Conservation (phyloP, 2,888 invertebrate species). For the Quadroppia sp. region DNA sequence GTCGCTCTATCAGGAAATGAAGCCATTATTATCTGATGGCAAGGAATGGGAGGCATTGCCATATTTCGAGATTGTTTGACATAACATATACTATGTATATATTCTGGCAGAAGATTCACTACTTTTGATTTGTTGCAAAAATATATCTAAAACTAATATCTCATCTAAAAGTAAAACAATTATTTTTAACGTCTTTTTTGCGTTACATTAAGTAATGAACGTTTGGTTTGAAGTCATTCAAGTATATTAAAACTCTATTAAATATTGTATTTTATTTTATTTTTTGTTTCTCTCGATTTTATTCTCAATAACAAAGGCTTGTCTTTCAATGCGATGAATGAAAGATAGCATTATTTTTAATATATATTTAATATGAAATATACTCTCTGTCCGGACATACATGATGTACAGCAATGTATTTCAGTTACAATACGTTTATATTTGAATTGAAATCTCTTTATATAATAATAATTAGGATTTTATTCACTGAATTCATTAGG, state of each 20-base stretch:
- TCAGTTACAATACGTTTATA: too few species aligned
- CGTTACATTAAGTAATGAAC: conserved; percentile 31
- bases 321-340: background rate
- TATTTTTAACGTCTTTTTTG: conserved; percentile 34
- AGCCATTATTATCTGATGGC: conserved; percentile 36
- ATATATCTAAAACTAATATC: conserved; percentile 17
- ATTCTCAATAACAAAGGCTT: background rate
- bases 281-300: background rate
- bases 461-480: too few species aligned
- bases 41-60: background rate
- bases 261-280: conserved; percentile 21
- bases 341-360: too few species aligned
- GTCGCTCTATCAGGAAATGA: conserved; percentile 34
- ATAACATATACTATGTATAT: background rate
- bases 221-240: conserved; percentile 10
- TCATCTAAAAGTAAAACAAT: conserved; percentile 25
- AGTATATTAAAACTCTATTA: conserved; percentile 24
- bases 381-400: too few species aligned
- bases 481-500: too few species aligned
- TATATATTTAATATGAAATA: too few species aligned
- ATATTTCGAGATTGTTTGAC: background rate
- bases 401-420: too few species aligned
- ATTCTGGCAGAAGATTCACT: conserved; percentile 8
- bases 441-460: too few species aligned
- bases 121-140: background rate